phyloP scores from a whole-genome alignment of 2,113 vertebrate genomes.

The Procapra przewalskii region DNA sequence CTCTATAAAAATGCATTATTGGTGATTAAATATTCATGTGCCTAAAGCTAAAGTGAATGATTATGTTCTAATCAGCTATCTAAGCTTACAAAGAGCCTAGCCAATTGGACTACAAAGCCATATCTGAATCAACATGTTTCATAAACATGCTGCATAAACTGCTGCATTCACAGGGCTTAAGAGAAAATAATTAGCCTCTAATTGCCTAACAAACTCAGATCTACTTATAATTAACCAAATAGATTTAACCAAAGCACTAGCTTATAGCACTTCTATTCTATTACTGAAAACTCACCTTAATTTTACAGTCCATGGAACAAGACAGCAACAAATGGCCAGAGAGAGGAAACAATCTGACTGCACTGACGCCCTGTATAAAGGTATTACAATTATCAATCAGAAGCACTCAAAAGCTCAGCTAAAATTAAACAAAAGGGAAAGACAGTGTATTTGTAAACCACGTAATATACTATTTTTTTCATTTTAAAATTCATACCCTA shows the following conservation, averaged over 20 bases:
- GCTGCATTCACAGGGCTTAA: background rate
- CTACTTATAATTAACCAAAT: slow-evolving; percentile 33
- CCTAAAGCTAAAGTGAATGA: slow-evolving; percentile 7
- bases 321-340: slow-evolving; percentile 96
- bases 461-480: background rate
- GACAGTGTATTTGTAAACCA: background rate
- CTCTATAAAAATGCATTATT: slow-evolving; percentile 42
- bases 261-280: background rate
- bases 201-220: slow-evolving; percentile 25
- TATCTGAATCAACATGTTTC: background rate
- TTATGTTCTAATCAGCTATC: slow-evolving; percentile 26
- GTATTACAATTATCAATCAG: background rate
- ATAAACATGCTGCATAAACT: background rate
- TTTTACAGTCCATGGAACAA: slow-evolving; percentile 98
- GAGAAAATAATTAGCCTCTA: slow-evolving; percentile 49
- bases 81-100: background rate
- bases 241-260: slow-evolving; percentile 23
- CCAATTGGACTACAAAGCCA: background rate
- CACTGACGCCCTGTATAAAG: slow-evolving; percentile 92
- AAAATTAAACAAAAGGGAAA: slow-evolving; percentile 14
- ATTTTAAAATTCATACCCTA: slow-evolving; percentile 36
- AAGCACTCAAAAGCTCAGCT: background rate
- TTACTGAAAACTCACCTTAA: slow-evolving; percentile 88
- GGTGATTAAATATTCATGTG: slow-evolving; percentile 47
- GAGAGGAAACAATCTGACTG: slow-evolving; percentile 93